Base-by-base conservation (phyloP, 1,140 invertebrate species). In the Druon quercuslanigerum region DNA sequence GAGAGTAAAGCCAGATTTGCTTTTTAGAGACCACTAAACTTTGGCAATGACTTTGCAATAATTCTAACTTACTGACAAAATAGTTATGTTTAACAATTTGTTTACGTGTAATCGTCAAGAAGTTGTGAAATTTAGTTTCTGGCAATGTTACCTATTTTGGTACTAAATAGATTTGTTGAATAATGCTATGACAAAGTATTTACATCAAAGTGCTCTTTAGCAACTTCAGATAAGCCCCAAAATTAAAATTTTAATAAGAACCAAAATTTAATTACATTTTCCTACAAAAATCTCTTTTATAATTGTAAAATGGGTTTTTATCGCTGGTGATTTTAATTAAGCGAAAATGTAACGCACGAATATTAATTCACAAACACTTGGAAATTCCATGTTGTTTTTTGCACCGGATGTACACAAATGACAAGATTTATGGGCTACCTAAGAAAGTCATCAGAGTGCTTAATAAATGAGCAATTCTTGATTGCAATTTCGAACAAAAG, bases 11-110 rank as follows among this genome's bases (percentile, higher is more conserved):
- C 60, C 14, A 46, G 25, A 40, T 33, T 40, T 40, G 33, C 40
- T 66, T 33, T 66, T 66, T 66, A 66, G 25, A 40, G 60, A 66
- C 60, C 60, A 66, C 60, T 66, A n/a, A 66, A 66, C 60, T 66
- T 66, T 66, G 13, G 11, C 46, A 66, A 66, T 46, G 25, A 66
- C 33, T 6, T 66, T 40, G 33, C 40, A 66, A 40, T 40, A 16
- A 66, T 16, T 33, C 33, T 40, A 13, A n/a, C 14, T 14, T 16
- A 66, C 13, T 9, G n/a, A 33, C 16, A 8, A 3, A 16, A 25
- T 5, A 40, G 40, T 14, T 66, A 40, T n/a, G 40, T 66, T 40
- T 6, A 13, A 4, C 16, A 54, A 7, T 7, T 54, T 54, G 17
- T 33, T 33, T 33, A 33, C 3, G 4, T 0, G 25, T 33, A 3